These are phyloP conservation scores for Leptinotarsa juncta DNA, from an alignment of 2,888 invertebrate genomes.

Conservation along the genomic window DNA sequence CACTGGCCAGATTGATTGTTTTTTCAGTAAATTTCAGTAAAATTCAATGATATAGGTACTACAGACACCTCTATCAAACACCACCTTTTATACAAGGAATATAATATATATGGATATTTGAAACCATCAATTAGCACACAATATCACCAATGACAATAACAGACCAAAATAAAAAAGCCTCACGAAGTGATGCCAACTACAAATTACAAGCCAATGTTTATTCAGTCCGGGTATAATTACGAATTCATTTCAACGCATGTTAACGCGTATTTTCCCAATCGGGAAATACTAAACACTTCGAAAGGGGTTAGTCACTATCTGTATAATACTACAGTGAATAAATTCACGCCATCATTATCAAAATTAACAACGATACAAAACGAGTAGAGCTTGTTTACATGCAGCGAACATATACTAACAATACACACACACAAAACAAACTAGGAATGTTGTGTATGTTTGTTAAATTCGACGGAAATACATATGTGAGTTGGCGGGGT, in stretches of 20 bases:
- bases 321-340: constrained; percentile 19
- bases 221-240: neutral
- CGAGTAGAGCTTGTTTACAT: constrained; percentile 42
- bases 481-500: constrained; percentile 9
- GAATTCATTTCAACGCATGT: constrained; percentile 8
- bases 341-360: constrained; percentile 39
- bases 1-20: no score
- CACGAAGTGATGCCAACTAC: neutral
- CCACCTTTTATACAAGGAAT: no score
- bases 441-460: constrained; percentile 28
- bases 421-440: constrained; percentile 29
- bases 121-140: neutral
- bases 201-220: neutral
- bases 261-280: constrained; percentile 12
- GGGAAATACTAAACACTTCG: constrained; percentile 3
- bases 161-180: neutral
- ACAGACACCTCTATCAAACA: no score
- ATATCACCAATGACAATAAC: neutral
- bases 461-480: constrained; percentile 21
- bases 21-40: no score
- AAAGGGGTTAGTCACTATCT: constrained; percentile 14
- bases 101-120: neutral
- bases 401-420: constrained; percentile 39
- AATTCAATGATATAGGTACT: no score
- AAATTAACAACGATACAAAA: constrained; percentile 44